A percentile compares a stretch with the other conserved stretches of the same genome.
Conservation (phyloP, 2,113 vertebrate species). For the Anarrhichthys ocellatus region DNA sequence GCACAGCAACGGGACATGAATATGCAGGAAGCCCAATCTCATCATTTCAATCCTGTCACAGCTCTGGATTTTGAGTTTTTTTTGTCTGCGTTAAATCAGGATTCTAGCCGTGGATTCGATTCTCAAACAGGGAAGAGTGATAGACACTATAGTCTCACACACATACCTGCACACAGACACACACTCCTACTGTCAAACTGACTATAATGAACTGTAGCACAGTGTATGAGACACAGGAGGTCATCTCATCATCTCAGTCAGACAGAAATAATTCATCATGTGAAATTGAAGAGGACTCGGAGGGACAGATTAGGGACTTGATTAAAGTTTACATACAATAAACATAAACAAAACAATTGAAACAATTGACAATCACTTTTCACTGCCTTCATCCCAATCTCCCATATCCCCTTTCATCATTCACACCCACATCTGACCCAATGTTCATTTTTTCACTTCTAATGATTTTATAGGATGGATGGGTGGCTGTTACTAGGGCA, state of each 20-base stretch:
- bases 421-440: conserved; percentile 18
- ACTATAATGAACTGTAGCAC: background rate
- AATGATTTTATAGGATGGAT: background rate
- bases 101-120: background rate
- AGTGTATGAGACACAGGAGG: background rate
- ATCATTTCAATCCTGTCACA: conserved; percentile 26
- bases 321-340: conserved; percentile 2
- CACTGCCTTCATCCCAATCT: background rate
- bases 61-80: background rate
- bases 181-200: background rate
- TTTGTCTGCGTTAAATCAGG: background rate
- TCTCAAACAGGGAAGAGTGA: conserved; percentile 1
- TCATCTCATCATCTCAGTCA: conserved; percentile 3
- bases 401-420: conserved; percentile 20
- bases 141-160: background rate
- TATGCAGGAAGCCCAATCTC: background rate
- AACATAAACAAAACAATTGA: background rate
- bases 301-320: background rate
- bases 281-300: background rate
- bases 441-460: background rate
- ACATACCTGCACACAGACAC: background rate
- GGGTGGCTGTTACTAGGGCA: background rate
- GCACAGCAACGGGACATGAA: background rate
- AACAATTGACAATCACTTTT: background rate
- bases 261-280: background rate